Base-by-base conservation (phyloP, 2,113 vertebrate species). In the Pterocles gutturalis region DNA sequence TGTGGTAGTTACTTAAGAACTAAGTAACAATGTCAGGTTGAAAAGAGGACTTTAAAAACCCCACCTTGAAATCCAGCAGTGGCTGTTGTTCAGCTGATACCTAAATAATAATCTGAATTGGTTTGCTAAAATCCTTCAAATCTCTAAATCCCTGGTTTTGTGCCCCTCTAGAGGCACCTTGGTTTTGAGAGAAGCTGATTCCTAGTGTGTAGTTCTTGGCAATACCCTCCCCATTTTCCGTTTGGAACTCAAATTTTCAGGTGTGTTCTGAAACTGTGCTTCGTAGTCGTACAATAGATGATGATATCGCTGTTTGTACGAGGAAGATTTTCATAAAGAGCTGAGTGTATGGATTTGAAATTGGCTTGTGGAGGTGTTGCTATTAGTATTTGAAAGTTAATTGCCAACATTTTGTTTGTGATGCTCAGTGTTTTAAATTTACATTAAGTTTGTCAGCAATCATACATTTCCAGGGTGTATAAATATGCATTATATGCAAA, bases 401-500 rank as follows among this genome's bases (percentile, higher is more conserved):
- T 96, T 92, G 90, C 88, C 53, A 76, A 48, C 57, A 36, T 45
- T 85, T 81, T 94, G 94, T 88, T 96, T 83, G 78, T 73, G 79
- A 43, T 92, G 46, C 64, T 89, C 67, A 43, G 10, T 94, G 83
- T 87, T 92, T 94, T 95, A 96, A 96, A 96, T 96, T 93, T 91
- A 53, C 93, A 90, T 89, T 95, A 92, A 79, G 76, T 90, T 96
- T 96, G 96, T 96, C 93, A 94, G 95, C 83, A 93, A 58, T 87
- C 58, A 64, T 85, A 61, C 66, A 48, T 92, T 95, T 96, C 77
- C 83, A 79, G 80, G 90, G 7, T 80, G 24, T 79, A 93, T 95
- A 89, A 96, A 97, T 96, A 96, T 92, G 88, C 57, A 93, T 92
- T 96, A 62, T 69, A 93, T 94, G 94, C 84, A 92, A 96, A 96